Conservation (phyloP, 2,888 invertebrate genomes). For the Meloe dianella region DNA sequence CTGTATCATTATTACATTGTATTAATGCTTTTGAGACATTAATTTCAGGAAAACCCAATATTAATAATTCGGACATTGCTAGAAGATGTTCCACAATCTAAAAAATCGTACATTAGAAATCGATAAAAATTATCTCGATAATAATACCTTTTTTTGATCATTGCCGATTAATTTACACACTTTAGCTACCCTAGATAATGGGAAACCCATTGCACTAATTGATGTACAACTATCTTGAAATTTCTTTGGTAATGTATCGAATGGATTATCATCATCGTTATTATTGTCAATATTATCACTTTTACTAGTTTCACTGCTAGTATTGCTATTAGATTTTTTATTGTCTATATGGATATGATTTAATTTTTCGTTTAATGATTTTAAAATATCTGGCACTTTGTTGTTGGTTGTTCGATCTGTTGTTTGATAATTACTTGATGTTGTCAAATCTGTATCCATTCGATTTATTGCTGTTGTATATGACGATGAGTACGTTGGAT, state of each 20-base stretch:
- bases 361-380: conserved; percentile 74
- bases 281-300: conserved; percentile 47
- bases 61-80: conserved; percentile 76
- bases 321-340: conserved; percentile 20
- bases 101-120: conserved; percentile 38
- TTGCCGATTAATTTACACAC: conserved; percentile 79
- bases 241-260: conserved; percentile 60
- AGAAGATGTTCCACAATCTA: conserved; percentile 85
- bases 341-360: conserved; percentile 50
- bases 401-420: conserved; percentile 36
- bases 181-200: conserved; percentile 77
- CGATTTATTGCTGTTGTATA: conserved; percentile 17
- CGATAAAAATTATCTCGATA: background rate
- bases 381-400: conserved; percentile 75
- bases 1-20: conserved; percentile 80
- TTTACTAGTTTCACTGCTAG: conserved; percentile 21
- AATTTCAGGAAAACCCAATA: conserved; percentile 82
- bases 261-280: conserved; percentile 43
- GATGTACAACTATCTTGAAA: conserved; percentile 73
- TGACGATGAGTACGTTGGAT: conserved; percentile 12
- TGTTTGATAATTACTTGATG: conserved; percentile 17
- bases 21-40: conserved; percentile 76
- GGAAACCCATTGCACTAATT: conserved; percentile 89
- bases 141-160: conserved; percentile 81
- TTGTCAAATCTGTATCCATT: conserved; percentile 18